These are phyloP conservation scores for Xerus inauris DNA, from an alignment of 2,113 vertebrate genomes.

Conservation along the genomic window DNA sequence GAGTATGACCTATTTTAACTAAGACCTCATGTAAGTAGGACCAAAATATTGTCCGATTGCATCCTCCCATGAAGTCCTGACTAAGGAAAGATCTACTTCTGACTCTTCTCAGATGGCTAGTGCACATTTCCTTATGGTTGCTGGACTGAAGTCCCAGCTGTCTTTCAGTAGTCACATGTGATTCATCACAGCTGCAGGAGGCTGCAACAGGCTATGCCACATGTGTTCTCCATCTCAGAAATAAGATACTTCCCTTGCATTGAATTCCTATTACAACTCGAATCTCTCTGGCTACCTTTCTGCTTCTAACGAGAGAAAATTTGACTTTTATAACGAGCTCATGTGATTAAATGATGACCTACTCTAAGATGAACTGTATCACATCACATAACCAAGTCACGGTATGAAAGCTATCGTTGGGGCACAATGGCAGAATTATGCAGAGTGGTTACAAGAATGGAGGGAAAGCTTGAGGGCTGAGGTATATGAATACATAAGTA, in stretches of 20 bases:
- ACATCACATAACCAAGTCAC: neutral
- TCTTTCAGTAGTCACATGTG: neutral
- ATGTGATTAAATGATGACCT: neutral
- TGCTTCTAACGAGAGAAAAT: neutral
- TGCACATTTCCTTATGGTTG: neutral
- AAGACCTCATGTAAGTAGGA: neutral
- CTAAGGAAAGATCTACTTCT: too few species aligned
- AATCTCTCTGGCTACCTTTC: neutral
- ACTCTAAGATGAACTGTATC: neutral
- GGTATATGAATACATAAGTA: too few species aligned
- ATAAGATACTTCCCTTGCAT: neutral
- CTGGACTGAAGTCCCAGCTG: neutral
- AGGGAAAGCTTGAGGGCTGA: neutral
- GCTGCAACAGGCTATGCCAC: fast-evolving
- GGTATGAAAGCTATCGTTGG: neutral
- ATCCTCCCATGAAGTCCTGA: neutral
- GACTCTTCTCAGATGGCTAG: fast-evolving
- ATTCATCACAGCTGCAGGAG: neutral
- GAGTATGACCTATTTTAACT: neutral
- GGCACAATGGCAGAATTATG: fast-evolving
- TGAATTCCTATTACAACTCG: neutral
- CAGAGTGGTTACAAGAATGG: fast-evolving
- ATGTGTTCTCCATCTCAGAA: neutral
- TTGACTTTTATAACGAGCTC: neutral
- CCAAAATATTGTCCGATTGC: neutral